Evolutionary conservation across 2,888 invertebrate genomes (phyloP).

Genomic region (Hemaris fuciformis): DNA sequence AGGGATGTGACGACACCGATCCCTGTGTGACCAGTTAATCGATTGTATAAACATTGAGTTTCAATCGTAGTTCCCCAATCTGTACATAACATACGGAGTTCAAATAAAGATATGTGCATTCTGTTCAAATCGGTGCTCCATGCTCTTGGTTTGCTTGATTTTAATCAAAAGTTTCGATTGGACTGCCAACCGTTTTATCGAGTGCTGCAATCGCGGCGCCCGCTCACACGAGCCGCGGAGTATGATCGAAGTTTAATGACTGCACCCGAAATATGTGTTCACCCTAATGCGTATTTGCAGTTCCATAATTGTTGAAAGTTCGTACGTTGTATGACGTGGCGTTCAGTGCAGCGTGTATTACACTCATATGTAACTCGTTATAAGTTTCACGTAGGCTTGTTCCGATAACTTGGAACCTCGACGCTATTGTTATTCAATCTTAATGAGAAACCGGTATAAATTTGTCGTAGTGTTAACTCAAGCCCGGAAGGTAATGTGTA

Average conservation of each 20-base stretch:
- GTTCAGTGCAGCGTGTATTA: slow-evolving; percentile 29
- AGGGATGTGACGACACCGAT: background rate
- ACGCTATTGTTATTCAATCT: slow-evolving; percentile 8
- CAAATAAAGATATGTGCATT: slow-evolving; percentile 77
- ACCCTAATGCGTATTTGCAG: slow-evolving; percentile 71
- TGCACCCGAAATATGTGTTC: slow-evolving; percentile 66
- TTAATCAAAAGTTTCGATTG: slow-evolving; percentile 81
- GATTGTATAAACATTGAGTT: slow-evolving; percentile 62
- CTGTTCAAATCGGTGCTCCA: slow-evolving; percentile 55
- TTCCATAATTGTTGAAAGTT: slow-evolving; percentile 69
- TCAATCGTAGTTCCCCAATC: slow-evolving; percentile 60
- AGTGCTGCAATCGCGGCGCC: slow-evolving; percentile 60
- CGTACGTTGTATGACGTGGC: slow-evolving; percentile 36
- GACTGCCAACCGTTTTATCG: slow-evolving; percentile 62
- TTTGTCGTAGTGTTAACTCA: slow-evolving; percentile 17
- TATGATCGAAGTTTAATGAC: slow-evolving; percentile 66
- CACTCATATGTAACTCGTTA: slow-evolving; percentile 60
- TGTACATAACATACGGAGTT: slow-evolving; percentile 62
- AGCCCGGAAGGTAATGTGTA: background rate
- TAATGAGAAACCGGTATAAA: slow-evolving; percentile 41
- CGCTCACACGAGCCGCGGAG: slow-evolving; percentile 34
- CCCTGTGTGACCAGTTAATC: slow-evolving; percentile 42
- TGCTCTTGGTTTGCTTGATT: slow-evolving; percentile 74
- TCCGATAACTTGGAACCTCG: slow-evolving; percentile 31
- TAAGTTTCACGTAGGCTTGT: slow-evolving; percentile 50